Evolutionary conservation across 2,113 vertebrate species (phyloP).

Genomic region (Gallinago media): DNA sequence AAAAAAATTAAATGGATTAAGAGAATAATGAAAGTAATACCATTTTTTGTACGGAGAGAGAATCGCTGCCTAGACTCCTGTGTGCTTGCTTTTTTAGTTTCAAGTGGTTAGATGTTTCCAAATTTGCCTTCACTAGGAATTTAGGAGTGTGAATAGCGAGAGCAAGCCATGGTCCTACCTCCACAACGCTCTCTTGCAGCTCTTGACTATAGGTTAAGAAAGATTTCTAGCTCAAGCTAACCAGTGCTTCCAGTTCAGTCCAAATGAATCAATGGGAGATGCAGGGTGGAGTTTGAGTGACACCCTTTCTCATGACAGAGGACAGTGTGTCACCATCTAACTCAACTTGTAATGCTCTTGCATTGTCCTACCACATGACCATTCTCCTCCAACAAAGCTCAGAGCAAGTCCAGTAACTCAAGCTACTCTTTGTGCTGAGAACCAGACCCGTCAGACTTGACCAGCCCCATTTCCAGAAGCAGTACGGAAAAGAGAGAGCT

Average conservation of each 20-base stretch:
- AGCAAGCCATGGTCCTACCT: background rate
- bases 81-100: background rate
- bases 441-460: background rate
- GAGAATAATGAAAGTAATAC: background rate
- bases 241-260: background rate
- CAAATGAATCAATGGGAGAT: background rate
- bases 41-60: fast-evolving
- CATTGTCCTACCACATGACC: background rate
- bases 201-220: background rate
- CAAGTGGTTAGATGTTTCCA: background rate
- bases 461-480: background rate
- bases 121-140: background rate
- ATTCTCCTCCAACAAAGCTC: background rate
- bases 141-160: fast-evolving
- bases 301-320: background rate
- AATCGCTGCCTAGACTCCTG: background rate
- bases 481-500: background rate
- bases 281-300: background rate
- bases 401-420: background rate
- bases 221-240: background rate
- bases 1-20: background rate
- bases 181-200: background rate
- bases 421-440: background rate
- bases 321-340: background rate
- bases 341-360: background rate